These are phyloP conservation scores for Cylas formicarius DNA, from an alignment of 1,140 invertebrate species.

Conservation along the genomic window DNA sequence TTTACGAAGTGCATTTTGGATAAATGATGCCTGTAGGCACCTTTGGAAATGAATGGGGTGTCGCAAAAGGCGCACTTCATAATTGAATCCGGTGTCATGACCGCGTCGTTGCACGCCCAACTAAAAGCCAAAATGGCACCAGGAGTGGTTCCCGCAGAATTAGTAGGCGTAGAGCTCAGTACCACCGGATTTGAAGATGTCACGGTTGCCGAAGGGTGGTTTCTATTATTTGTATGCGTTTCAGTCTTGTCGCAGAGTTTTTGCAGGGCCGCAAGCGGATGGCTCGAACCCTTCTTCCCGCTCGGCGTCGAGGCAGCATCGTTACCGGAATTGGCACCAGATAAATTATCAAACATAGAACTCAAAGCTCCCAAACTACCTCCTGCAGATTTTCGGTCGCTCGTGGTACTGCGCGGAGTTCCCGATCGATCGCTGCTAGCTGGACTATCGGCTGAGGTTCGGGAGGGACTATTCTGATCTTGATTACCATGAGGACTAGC, in stretches of 20 bases:
- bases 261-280: slow-evolving; percentile 86
- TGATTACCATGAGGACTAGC: slow-evolving; percentile 49
- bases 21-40: slow-evolving; percentile 91
- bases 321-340: slow-evolving; percentile 47
- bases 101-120: slow-evolving; percentile 88
- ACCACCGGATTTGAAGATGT: slow-evolving; percentile 21
- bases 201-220: slow-evolving; percentile 35
- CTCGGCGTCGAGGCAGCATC: slow-evolving; percentile 42
- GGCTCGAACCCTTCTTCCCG: slow-evolving; percentile 61
- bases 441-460: slow-evolving; percentile 59
- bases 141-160: slow-evolving; percentile 51
- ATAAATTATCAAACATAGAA: slow-evolving; percentile 83
- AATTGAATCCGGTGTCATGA: slow-evolving; percentile 75
- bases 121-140: slow-evolving; percentile 84
- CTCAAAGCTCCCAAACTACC: slow-evolving; percentile 74
- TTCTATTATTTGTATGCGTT: slow-evolving; percentile 50
- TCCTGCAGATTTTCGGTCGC: slow-evolving; percentile 43
- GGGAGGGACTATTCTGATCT: slow-evolving; percentile 48
- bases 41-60: slow-evolving; percentile 92
- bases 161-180: slow-evolving; percentile 28
- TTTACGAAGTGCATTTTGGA: slow-evolving; percentile 97
- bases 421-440: slow-evolving; percentile 65
- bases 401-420: slow-evolving; percentile 59
- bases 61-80: slow-evolving; percentile 97
- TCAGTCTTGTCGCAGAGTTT: slow-evolving; percentile 93